Conservation (phyloP, 2,113 vertebrate species). For the Paralichthys olivaceus region DNA sequence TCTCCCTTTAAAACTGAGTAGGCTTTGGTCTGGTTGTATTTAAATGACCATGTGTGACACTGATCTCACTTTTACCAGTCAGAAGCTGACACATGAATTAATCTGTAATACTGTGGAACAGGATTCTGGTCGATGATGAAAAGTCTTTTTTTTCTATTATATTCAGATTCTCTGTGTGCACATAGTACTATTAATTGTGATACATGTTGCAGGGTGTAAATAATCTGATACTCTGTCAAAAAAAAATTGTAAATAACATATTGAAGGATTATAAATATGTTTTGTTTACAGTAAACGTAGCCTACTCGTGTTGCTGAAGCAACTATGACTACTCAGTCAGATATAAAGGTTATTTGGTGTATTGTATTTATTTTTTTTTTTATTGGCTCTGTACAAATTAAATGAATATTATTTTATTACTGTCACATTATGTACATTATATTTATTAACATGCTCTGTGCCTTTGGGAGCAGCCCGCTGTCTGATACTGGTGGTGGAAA, state of each 20-base stretch:
- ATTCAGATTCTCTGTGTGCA: constrained; percentile 13
- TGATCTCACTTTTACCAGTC: no score
- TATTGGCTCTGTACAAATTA: constrained; percentile 58
- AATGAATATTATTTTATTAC: constrained; percentile 66
- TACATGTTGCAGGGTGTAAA: constrained; percentile 53
- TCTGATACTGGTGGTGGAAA: constrained; percentile 51
- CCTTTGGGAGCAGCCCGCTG: constrained; percentile 54
- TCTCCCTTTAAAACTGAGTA: no score
- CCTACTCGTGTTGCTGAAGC: no score
- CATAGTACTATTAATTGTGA: constrained; percentile 15
- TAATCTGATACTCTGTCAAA: constrained; percentile 56
- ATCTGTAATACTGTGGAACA: not conserved
- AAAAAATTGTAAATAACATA: constrained; percentile 63
- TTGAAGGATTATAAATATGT: constrained; percentile 45
- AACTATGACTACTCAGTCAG: constrained; percentile 19
- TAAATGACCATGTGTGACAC: no score
- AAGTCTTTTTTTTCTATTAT: constrained; percentile 1
- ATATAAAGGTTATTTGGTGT: constrained; percentile 47
- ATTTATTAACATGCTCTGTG: constrained; percentile 73
- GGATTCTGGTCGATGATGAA: not conserved
- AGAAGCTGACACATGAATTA: no score
- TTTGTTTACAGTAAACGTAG: constrained; percentile 67
- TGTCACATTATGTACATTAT: constrained; percentile 54
- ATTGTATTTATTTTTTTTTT: constrained; percentile 63
- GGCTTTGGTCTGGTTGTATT: no score